Conservation (phyloP, 2,113 vertebrate genomes). For the Eublepharis macularius region DNA sequence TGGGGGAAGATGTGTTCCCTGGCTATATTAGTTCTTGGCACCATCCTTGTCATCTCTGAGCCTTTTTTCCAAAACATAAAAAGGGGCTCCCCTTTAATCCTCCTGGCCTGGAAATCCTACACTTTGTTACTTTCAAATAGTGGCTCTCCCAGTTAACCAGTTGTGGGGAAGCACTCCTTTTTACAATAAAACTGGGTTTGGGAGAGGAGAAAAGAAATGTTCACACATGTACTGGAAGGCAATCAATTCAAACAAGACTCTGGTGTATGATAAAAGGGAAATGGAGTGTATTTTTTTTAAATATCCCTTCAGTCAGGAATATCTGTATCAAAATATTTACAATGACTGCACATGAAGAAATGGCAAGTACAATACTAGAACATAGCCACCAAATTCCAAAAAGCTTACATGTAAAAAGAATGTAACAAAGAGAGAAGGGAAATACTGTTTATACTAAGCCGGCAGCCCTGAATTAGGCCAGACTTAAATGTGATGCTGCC, state of each 20-base stretch:
- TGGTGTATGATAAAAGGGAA: slow-evolving; percentile 64
- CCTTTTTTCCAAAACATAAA: no score
- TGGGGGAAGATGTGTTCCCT: no score
- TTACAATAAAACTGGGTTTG: not conserved
- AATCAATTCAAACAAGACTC: slow-evolving; percentile 30
- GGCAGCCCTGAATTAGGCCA: slow-evolving; percentile 1
- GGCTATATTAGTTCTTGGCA: no score
- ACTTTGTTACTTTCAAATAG: not conserved
- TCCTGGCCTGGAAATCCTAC: no score
- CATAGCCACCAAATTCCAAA: slow-evolving; percentile 67
- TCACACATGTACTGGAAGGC: not conserved
- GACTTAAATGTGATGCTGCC: no score
- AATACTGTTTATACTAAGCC: slow-evolving; percentile 54
- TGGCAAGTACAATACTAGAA: slow-evolving; percentile 78
- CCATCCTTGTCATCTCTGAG: no score
- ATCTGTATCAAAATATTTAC: slow-evolving; percentile 84
- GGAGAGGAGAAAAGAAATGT: not conserved
- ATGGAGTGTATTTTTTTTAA: slow-evolving; percentile 63
- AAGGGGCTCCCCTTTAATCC: no score
- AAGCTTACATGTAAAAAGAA: slow-evolving; percentile 67
- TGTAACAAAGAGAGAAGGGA: slow-evolving; percentile 65
- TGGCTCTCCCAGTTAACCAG: not conserved
- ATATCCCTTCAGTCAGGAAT: slow-evolving; percentile 77
- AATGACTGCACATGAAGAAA: slow-evolving; percentile 75
- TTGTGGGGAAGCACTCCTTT: not conserved